These are phyloP conservation scores for Orthosia incerta DNA, from an alignment of 2,888 invertebrate genomes.

Conservation along the genomic window DNA sequence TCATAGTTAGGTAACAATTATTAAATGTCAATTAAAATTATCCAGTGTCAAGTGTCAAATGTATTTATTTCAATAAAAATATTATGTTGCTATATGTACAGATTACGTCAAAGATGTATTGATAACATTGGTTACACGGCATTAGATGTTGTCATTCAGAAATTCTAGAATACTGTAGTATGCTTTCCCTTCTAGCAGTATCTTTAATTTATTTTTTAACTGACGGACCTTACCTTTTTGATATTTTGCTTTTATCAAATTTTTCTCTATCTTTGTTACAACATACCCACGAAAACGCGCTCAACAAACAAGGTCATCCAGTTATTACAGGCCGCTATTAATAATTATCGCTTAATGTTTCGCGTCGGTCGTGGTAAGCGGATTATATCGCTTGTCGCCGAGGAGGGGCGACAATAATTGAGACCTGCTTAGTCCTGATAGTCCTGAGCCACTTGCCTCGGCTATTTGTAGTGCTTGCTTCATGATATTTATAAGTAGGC, in stretches of 20 bases:
- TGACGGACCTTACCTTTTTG: no score
- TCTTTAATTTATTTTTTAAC: no score
- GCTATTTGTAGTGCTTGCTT: conserved; percentile 52
- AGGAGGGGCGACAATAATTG: conserved; percentile 69
- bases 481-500: conserved; percentile 59
- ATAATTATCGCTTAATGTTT: conserved; percentile 73
- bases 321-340: conserved; percentile 66
- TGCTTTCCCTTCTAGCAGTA: no score
- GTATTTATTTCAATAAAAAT: no score
- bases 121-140: no score
- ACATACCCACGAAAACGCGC: conserved; percentile 38
- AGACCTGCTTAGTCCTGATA: conserved; percentile 66
- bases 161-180: no score
- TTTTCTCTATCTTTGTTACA: conserved; percentile 11
- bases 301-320: conserved; percentile 57
- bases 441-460: conserved; percentile 57
- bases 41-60: no score
- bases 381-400: conserved; percentile 71
- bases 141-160: no score
- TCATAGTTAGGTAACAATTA: no score
- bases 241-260: background rate
- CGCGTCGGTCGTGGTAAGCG: conserved; percentile 69
- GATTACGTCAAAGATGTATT: no score
- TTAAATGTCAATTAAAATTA: no score
- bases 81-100: no score